These are phyloP conservation scores for Gymnoscopelus microlampas DNA, from an alignment of 2,797 vertebrate species.

Conservation along the genomic window DNA sequence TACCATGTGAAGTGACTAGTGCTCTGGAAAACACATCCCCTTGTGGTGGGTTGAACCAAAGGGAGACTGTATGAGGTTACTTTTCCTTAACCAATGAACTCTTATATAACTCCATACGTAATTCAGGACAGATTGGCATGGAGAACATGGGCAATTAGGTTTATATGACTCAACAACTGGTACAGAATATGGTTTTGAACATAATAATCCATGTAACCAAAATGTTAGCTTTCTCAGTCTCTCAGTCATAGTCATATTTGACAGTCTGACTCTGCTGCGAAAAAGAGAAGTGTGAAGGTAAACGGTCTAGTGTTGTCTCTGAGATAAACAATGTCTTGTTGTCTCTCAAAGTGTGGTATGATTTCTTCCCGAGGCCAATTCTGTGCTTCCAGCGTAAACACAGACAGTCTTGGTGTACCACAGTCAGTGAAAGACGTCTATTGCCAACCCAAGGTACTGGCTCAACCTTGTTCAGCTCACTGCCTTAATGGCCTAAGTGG, in stretches of 20 bases:
- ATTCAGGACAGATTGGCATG: constrained; percentile 51
- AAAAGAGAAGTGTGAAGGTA: constrained; percentile 15
- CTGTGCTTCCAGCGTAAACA: constrained; percentile 55
- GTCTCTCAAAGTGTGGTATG: too few species aligned
- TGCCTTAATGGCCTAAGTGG: constrained; percentile 3
- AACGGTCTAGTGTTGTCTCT: constrained; percentile 55
- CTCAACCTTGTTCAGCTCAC: constrained; percentile 18
- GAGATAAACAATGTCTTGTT: constrained; percentile 28
- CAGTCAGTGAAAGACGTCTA: constrained; percentile 45
- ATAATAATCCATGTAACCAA: constrained; percentile 27
- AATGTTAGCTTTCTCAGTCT: not conserved
- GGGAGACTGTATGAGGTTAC: constrained; percentile 51
- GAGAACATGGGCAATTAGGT: constrained; percentile 70
- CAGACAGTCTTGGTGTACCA: constrained; percentile 62
- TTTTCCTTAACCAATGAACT: constrained; percentile 50
- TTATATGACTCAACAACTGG: constrained; percentile 68
- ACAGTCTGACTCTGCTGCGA: not conserved
- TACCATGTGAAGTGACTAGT: constrained; percentile 40
- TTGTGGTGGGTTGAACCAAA: constrained; percentile 57
- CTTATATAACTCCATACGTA: constrained; percentile 71
- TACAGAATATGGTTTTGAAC: constrained; percentile 36
- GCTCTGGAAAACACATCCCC: constrained; percentile 67
- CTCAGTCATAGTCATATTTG: not conserved
- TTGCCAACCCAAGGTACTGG: constrained; percentile 45
- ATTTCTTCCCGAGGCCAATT: constrained; percentile 38